A percentile compares a stretch with the other conserved stretches of the same genome.
Conservation (phyloP, 1,140 invertebrate genomes). For the Drosophila lacertosa region DNA sequence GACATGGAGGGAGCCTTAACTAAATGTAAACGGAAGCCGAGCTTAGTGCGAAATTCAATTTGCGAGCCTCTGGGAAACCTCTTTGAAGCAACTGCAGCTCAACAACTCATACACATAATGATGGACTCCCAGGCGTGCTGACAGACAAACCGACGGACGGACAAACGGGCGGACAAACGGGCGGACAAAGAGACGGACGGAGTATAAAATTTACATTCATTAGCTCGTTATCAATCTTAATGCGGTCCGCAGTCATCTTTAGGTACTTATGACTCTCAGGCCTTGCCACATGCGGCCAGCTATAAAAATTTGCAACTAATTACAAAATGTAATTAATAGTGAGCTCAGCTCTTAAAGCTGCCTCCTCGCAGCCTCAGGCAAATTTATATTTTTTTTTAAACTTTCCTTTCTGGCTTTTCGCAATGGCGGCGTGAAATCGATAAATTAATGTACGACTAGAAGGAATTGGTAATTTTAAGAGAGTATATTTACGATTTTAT, state of each 20-base stretch:
- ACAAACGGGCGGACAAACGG: slow-evolving; percentile 9
- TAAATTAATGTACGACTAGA: slow-evolving; percentile 63
- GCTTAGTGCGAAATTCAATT: slow-evolving; percentile 76
- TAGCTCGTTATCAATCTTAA: slow-evolving; percentile 82
- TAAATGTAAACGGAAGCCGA: slow-evolving; percentile 64
- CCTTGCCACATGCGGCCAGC: slow-evolving; percentile 44
- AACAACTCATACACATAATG: slow-evolving; percentile 45
- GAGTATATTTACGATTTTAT: background rate
- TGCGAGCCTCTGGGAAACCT: slow-evolving; percentile 39
- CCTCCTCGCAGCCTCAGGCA: slow-evolving; percentile 9
- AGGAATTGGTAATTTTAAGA: background rate
- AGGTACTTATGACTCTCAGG: slow-evolving; percentile 30
- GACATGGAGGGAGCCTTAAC: slow-evolving; percentile 21
- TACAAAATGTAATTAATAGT: slow-evolving; percentile 78
- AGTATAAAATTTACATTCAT: slow-evolving; percentile 80
- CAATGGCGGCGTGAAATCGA: slow-evolving; percentile 67
- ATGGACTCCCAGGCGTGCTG: slow-evolving; percentile 26
- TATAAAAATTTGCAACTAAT: slow-evolving; percentile 69
- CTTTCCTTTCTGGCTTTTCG: slow-evolving; percentile 20
- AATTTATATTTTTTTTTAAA: no score
- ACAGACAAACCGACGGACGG: slow-evolving; percentile 1
- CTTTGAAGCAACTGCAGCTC: slow-evolving; percentile 32
- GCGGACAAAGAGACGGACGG: slow-evolving; percentile 7
- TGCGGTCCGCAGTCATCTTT: slow-evolving; percentile 55
- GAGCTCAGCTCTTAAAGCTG: slow-evolving; percentile 61